Percentiles rank a stretch among this genome's conserved stretches.
phyloP scores from a whole-genome alignment of 2,113 vertebrate species.

The Nothocercus julius region DNA sequence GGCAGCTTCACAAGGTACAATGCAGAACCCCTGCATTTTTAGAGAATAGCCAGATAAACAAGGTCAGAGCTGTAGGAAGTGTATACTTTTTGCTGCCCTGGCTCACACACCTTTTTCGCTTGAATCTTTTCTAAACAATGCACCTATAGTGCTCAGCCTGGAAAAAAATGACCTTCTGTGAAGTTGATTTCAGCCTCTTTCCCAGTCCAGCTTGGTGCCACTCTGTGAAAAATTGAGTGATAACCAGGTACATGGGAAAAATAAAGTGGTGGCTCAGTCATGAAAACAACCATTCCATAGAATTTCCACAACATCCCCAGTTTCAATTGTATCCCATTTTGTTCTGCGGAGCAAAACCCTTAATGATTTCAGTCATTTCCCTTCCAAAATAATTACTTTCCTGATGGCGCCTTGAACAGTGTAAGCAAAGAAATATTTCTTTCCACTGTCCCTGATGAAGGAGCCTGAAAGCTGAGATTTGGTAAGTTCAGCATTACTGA shows the following conservation, averaged over 20 bases:
- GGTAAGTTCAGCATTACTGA: conserved; percentile 56
- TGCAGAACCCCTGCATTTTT: neutral
- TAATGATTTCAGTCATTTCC: conserved; percentile 23
- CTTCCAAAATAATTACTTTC: conserved; percentile 47
- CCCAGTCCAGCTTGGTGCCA: neutral
- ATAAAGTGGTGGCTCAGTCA: neutral
- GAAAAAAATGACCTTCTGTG: neutral
- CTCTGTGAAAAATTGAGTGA: neutral
- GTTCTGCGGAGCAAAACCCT: neutral
- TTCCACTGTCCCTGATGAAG: neutral
- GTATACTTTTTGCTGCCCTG: neutral
- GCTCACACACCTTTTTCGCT: neutral
- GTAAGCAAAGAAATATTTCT: neutral
- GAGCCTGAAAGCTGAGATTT: neutral
- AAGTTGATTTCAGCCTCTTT: neutral
- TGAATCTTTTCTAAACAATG: neutral
- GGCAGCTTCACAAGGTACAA: neutral
- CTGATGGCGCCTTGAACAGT: neutral
- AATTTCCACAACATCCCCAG: neutral
- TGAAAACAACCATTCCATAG: neutral
- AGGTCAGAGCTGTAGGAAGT: neutral
- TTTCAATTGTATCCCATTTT: neutral
- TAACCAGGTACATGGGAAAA: neutral
- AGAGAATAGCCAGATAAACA: neutral
- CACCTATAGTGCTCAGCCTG: neutral